Evolutionary conservation across 2,797 vertebrate genomes (phyloP).

Genomic region (Tadarida brasiliensis): DNA sequence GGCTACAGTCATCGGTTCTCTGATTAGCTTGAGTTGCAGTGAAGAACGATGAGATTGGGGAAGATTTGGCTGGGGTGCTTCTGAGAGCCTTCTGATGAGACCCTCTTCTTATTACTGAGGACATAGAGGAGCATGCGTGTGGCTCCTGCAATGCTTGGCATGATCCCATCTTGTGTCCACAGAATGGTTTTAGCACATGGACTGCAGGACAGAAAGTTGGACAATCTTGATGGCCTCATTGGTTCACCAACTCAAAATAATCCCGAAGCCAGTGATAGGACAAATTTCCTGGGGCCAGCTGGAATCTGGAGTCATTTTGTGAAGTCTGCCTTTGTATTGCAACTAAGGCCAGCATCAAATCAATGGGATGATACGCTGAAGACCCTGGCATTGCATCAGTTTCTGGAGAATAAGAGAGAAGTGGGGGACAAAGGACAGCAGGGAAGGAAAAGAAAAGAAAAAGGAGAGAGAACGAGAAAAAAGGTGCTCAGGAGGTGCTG

Average conservation of each 20-base stretch:
- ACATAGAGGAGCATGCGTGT: neutral
- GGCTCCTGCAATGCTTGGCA: neutral
- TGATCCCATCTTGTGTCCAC: neutral
- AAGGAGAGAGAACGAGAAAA: neutral
- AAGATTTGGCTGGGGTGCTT: neutral
- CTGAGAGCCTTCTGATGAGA: neutral
- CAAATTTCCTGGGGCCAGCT: neutral
- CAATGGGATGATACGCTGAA: neutral
- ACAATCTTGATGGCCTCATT: neutral
- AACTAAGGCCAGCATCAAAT: neutral
- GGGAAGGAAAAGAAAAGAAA: neutral
- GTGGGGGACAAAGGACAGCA: neutral
- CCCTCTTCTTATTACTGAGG: neutral
- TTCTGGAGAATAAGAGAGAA: neutral
- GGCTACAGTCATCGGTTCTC: neutral
- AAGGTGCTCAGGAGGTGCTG: neutral
- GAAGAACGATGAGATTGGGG: neutral
- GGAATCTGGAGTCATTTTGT: neutral
- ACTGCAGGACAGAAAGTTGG: neutral
- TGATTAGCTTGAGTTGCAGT: neutral
- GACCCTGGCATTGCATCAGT: neutral
- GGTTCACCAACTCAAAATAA: neutral
- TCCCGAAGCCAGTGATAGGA: neutral
- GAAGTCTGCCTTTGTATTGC: neutral
- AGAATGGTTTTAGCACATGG: neutral